Evolutionary conservation across 2,113 vertebrate genomes (phyloP).

Genomic region (Halcyon senegalensis): DNA sequence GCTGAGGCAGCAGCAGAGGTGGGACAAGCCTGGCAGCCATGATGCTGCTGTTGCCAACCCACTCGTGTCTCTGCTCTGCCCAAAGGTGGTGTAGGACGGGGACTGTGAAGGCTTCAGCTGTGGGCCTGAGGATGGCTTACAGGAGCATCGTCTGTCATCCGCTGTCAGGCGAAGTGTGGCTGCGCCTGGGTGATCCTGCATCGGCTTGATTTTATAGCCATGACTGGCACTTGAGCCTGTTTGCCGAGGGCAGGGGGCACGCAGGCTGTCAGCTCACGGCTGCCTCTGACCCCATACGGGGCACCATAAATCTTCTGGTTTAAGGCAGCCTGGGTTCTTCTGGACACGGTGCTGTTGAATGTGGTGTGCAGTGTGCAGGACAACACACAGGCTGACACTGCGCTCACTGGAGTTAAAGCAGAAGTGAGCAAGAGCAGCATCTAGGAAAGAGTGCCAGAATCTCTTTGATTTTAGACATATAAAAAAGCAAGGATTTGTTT

Average conservation of each 20-base stretch:
- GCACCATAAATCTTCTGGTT: conserved; percentile 28
- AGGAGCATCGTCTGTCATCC: background rate
- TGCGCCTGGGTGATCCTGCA: background rate
- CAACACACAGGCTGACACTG: rapidly evolving
- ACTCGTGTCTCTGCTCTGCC: background rate
- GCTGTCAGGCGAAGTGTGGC: conserved; percentile 25
- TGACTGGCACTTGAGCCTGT: conserved; percentile 65
- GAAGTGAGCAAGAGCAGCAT: background rate
- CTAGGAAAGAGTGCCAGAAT: background rate
- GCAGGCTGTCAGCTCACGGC: background rate
- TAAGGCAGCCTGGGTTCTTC: background rate
- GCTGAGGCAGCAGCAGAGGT: background rate
- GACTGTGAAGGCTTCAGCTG: background rate
- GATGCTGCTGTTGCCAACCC: background rate
- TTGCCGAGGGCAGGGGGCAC: conserved; percentile 49
- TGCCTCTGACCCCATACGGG: background rate
- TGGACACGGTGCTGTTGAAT: background rate
- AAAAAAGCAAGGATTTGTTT: background rate
- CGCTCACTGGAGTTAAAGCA: background rate
- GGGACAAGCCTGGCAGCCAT: rapidly evolving
- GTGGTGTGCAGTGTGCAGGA: rapidly evolving
- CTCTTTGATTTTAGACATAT: background rate
- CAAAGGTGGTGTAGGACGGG: background rate
- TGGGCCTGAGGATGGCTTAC: background rate
- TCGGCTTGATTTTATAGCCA: conserved; percentile 21